Evolutionary conservation across 2,888 invertebrate genomes (phyloP).

Genomic region (Griposia aprilina): DNA sequence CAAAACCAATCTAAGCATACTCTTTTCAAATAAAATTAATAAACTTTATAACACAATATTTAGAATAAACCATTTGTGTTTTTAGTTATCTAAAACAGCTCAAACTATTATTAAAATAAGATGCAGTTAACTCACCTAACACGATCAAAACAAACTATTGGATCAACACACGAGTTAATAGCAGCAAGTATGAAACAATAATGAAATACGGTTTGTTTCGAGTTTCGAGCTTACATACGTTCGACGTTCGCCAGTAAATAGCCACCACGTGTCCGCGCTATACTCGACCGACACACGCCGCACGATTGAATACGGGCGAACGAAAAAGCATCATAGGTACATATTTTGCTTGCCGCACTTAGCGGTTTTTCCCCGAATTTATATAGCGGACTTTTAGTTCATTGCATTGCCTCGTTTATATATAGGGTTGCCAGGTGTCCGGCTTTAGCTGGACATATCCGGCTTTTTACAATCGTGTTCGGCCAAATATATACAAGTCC

Average conservation of each 20-base stretch:
- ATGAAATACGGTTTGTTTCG: neutral
- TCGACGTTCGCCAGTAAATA: neutral
- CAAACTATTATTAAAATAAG: neutral
- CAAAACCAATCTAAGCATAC: no score
- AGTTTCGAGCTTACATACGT: neutral
- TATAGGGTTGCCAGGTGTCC: no score
- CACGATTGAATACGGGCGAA: neutral
- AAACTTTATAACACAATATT: no score
- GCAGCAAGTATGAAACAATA: slow-evolving; percentile 10
- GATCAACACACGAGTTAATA: neutral
- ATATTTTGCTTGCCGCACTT: neutral
- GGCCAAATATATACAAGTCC: no score
- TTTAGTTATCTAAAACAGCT: no score
- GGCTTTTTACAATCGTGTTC: no score
- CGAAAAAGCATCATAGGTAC: neutral
- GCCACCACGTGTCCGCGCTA: slow-evolving; percentile 16
- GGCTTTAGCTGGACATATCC: no score
- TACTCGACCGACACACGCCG: neutral
- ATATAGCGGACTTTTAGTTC: slow-evolving; percentile 4
- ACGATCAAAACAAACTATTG: slow-evolving; percentile 10
- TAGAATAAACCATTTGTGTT: no score
- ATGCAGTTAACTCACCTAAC: slow-evolving; percentile 22
- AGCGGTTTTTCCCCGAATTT: slow-evolving; percentile 25
- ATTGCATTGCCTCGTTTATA: neutral
- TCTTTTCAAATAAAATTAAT: no score